Conservation (phyloP, 2,113 vertebrate species). For the Chiloscyllium plagiosum region DNA sequence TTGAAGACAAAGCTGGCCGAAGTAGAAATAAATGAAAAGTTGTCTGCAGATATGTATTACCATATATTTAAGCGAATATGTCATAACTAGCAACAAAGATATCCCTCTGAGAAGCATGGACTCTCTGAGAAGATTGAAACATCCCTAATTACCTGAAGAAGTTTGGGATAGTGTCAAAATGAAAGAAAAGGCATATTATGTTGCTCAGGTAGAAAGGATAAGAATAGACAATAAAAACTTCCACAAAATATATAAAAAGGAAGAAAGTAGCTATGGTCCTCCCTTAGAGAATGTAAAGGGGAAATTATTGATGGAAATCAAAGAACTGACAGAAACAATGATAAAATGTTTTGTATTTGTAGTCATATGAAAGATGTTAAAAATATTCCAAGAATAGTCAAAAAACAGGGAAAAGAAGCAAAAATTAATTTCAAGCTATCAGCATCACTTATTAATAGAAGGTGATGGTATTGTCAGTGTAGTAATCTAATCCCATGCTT, state of each 20-base stretch:
- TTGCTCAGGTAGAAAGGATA: background rate
- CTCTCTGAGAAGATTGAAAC: background rate
- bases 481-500: too few species aligned
- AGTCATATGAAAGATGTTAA: background rate
- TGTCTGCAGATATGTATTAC: background rate
- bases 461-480: too few species aligned
- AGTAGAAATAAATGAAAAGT: background rate
- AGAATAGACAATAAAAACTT: background rate
- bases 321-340: background rate
- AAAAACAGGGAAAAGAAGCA: background rate
- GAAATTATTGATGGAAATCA: background rate
- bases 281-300: background rate
- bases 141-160: background rate
- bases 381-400: background rate
- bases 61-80: background rate
- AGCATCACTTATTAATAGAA: background rate
- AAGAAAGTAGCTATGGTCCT: too few species aligned
- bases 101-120: background rate
- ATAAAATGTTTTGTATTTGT: background rate
- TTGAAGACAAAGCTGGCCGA: background rate
- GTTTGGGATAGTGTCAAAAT: background rate
- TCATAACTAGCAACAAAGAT: background rate
- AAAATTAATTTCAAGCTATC: background rate
- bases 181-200: background rate
- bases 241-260: background rate